phyloP scores from a whole-genome alignment of 1,140 invertebrate species.

The Cotesia vestalis region DNA sequence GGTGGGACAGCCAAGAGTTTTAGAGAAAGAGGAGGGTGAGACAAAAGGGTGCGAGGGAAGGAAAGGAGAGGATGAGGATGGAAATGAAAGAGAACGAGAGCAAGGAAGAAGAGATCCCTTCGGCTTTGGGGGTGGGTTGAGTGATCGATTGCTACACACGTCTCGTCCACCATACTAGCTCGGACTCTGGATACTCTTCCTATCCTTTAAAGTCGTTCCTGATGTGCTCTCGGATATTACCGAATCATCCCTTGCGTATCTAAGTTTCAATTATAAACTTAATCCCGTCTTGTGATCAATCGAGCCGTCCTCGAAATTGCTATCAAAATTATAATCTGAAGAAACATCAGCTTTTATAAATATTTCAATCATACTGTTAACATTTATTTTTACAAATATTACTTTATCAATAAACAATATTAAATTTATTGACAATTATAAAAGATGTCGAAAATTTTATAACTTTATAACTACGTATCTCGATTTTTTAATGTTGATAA shows the following conservation, averaged over 20 bases:
- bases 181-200: slow-evolving; percentile 26
- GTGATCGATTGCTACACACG: slow-evolving; percentile 57
- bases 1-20: not conserved
- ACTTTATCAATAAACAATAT: no score
- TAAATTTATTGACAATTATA: no score
- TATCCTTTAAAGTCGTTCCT: slow-evolving; percentile 12
- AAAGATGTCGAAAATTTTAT: no score
- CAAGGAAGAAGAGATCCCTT: slow-evolving; percentile 42
- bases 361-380: no score
- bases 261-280: slow-evolving; percentile 37
- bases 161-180: slow-evolving; percentile 41
- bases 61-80: slow-evolving; percentile 15
- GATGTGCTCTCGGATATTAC: slow-evolving; percentile 27
- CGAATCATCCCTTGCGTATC: slow-evolving; percentile 29
- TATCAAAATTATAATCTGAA: slow-evolving; percentile 21
- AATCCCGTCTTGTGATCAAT: slow-evolving; percentile 34
- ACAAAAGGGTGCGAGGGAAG: slow-evolving; percentile 1
- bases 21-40: slow-evolving; percentile 16
- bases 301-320: slow-evolving; percentile 20
- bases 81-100: slow-evolving; percentile 40
- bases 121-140: slow-evolving; percentile 48
- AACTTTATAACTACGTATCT: no score
- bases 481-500: no score
- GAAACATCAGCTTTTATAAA: no score
- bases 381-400: no score